phyloP scores from a whole-genome alignment of 1,140 invertebrate genomes.

The Cryptotermes secundus region DNA sequence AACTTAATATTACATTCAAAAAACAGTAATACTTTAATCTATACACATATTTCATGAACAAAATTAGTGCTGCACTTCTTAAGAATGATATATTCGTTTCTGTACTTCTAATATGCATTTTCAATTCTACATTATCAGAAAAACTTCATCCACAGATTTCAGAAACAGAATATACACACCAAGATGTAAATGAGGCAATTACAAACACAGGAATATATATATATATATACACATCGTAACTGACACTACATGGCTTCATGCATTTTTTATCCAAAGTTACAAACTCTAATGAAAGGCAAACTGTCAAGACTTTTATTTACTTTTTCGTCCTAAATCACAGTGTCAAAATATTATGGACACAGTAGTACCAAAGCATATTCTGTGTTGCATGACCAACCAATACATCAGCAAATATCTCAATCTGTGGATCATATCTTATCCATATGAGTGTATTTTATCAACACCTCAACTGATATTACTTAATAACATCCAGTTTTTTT shows the following conservation, averaged over 20 bases:
- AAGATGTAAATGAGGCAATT: conserved; percentile 7
- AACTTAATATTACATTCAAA: neutral
- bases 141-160: neutral
- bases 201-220: neutral
- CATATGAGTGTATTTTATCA: neutral
- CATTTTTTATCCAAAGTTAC: neutral
- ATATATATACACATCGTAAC: neutral
- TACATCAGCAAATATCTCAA: neutral
- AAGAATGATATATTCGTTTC: neutral
- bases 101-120: neutral
- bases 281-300: neutral
- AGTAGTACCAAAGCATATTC: neutral
- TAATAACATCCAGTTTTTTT: neutral
- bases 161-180: neutral
- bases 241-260: neutral
- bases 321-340: neutral
- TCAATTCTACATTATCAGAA: neutral
- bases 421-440: neutral
- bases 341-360: neutral
- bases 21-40: neutral
- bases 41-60: neutral
- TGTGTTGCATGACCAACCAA: neutral
- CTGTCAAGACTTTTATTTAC: neutral
- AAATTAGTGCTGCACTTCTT: neutral
- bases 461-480: neutral